These are phyloP conservation scores for Epinotia brunnichana DNA, from an alignment of 2,888 invertebrate species.

Conservation along the genomic window DNA sequence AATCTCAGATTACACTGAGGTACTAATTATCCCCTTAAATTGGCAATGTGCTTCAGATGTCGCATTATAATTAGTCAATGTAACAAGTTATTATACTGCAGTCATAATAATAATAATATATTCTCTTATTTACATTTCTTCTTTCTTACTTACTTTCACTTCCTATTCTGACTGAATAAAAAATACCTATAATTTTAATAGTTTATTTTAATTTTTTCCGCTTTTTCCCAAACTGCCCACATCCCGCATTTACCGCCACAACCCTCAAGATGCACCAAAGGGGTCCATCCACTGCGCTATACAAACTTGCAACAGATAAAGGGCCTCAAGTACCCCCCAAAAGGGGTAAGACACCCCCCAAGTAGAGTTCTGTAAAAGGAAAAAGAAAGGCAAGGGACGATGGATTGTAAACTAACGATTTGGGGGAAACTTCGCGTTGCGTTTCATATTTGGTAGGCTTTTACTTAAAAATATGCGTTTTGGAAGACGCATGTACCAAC, in stretches of 20 bases:
- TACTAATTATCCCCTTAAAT: too few species aligned
- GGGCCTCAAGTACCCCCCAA: constrained; percentile 81
- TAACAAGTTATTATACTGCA: too few species aligned
- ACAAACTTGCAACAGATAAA: constrained; percentile 83
- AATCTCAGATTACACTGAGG: neutral
- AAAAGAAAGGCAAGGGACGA: constrained; percentile 69
- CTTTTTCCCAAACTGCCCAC: constrained; percentile 48
- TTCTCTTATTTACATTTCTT: too few species aligned
- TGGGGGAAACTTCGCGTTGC: constrained; percentile 35
- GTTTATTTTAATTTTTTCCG: constrained; percentile 25
- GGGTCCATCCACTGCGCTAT: constrained; percentile 80
- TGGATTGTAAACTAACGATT: constrained; percentile 56
- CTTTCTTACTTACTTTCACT: too few species aligned
- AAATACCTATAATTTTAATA: too few species aligned
- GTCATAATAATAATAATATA: too few species aligned
- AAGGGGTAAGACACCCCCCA: constrained; percentile 82
- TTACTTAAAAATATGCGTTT: neutral
- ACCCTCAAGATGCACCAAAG: constrained; percentile 80
- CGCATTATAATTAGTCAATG: too few species aligned
- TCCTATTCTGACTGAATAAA: too few species aligned
- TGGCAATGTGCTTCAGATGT: neutral
- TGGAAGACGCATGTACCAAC: too few species aligned
- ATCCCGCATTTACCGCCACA: constrained; percentile 62
- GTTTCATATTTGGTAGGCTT: constrained; percentile 9
- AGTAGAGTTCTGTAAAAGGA: constrained; percentile 76